A percentile compares a stretch with the other conserved stretches of the same genome.
Conservation (phyloP, 2,888 invertebrate genomes). For the Liodrosophila aerea region DNA sequence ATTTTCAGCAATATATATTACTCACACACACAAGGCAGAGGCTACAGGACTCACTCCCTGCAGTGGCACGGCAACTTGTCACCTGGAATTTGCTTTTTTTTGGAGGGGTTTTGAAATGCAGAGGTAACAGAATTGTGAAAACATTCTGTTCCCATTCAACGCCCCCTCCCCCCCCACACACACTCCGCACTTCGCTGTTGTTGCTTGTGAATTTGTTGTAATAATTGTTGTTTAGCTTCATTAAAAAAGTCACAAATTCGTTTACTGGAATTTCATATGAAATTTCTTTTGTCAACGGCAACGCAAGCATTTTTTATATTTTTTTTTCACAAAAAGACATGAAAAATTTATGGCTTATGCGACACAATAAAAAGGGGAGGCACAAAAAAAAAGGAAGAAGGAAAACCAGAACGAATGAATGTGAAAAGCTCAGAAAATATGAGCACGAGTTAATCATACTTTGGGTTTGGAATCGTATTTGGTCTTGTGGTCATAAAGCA, state of each 20-base stretch:
- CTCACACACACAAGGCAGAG: conserved; percentile 17
- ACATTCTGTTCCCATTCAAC: conserved; percentile 46
- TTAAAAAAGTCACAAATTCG: conserved; percentile 75
- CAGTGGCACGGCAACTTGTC: conserved; percentile 55
- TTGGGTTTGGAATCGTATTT: conserved; percentile 11
- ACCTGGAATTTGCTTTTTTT: conserved; percentile 56
- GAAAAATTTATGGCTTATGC: conserved; percentile 48
- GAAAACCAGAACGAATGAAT: too few species aligned
- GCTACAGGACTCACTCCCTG: not conserved
- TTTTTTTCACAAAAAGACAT: conserved; percentile 43
- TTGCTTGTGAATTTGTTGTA: conserved; percentile 38
- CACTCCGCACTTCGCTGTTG: not conserved
- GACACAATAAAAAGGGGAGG: conserved; percentile 22
- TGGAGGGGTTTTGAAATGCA: conserved; percentile 45
- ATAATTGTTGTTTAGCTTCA: conserved; percentile 68
- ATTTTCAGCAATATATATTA: conserved; percentile 69
- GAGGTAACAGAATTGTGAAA: conserved; percentile 36
- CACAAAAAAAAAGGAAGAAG: too few species aligned
- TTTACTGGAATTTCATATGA: conserved; percentile 68
- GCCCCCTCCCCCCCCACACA: too few species aligned
- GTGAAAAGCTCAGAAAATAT: conserved; percentile 3
- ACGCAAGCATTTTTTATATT: conserved; percentile 10
- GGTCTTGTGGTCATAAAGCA: conserved; percentile 26
- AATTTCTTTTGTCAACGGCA: conserved; percentile 54
- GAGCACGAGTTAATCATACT: conserved; percentile 26